Evolutionary conservation across 2,113 vertebrate species (phyloP).

Genomic region (Ailurus styani): DNA sequence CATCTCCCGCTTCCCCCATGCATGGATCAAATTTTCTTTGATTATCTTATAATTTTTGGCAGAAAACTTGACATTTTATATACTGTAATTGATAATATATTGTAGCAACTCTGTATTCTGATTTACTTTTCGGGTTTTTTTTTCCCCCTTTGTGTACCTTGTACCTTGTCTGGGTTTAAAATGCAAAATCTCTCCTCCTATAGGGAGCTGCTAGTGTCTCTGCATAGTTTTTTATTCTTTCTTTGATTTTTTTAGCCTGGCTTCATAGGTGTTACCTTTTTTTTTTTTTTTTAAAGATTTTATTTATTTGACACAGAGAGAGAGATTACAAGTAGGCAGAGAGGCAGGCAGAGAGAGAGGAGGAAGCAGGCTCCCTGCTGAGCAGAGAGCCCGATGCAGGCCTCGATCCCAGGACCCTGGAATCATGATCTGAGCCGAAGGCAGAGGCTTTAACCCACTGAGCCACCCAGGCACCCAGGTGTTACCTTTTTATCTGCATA

Average conservation of each 20-base stretch:
- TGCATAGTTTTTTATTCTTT: neutral
- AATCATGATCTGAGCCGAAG: no score
- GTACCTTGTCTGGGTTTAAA: neutral
- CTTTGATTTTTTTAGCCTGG: neutral
- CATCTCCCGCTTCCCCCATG: neutral
- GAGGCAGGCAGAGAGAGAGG: no score
- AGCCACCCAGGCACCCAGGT: no score
- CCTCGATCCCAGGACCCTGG: no score
- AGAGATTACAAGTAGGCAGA: no score
- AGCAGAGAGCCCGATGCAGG: no score
- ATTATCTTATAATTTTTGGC: neutral
- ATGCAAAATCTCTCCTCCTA: neutral
- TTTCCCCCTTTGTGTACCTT: neutral
- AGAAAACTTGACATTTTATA: neutral
- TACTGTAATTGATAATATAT: neutral
- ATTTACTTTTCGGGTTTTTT: neutral
- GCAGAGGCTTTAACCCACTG: no score
- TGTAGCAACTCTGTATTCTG: neutral
- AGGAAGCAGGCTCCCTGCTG: no score
- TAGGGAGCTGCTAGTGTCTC: neutral
- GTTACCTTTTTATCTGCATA: neutral
- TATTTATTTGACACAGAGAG: no score
- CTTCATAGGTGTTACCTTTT: neutral
- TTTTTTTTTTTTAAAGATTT: no score
- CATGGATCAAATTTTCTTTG: neutral